Evolutionary conservation across 2,113 vertebrate species (phyloP), one percentile per base, ranked within the genome.

Genomic region (Salvelinus alpinus): DNA sequence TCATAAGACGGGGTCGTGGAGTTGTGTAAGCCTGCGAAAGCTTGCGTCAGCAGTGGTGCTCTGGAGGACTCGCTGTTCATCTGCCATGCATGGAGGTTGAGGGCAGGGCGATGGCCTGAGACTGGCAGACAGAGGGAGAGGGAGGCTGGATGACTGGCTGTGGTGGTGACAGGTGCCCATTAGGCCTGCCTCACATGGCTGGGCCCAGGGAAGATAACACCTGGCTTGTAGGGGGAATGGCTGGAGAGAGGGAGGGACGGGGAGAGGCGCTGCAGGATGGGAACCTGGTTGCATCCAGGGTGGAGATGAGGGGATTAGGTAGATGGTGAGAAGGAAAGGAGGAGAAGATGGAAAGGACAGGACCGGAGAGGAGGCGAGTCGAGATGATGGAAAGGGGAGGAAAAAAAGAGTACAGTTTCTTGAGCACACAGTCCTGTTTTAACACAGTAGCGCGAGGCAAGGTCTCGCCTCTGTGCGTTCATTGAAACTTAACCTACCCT

Each of bases 121-220:
- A 12, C 8, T 20, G 34, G 27, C 31, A 38, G 38, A 8, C 38
- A 0, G 29, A 29, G 7, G 2, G 44, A 7, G 44, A 12, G 12
- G 48, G 14, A 13, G 48, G 38, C 38, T 38, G 38, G 38, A 38
- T 51, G 27, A 20, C 12, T 27, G 71, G 76, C 71, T 71, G 65
- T 70, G 57, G 38, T 38, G 51, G 72, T 82, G 81, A 78, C 81
- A 80, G 78, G 76, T 85, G 75, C 57, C 67, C 64, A 48, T 67
- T 48, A 69, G 34, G 76, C 68, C 75, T 77, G 80, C 78, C 76
- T 82, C 82, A 82, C 73, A 22, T 25, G 78, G 78, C 73, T 59
- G 47, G 51, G 18, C 69, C 34, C 59, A 76, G 78, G 67, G 74
- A 78, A 66, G 75, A 25, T 29, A 14, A 51, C 69, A 70, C 69